Evolutionary conservation across 1,140 invertebrate genomes (phyloP), one percentile per base, ranked within the genome.

Genomic region (Cotesia glomerata): DNA sequence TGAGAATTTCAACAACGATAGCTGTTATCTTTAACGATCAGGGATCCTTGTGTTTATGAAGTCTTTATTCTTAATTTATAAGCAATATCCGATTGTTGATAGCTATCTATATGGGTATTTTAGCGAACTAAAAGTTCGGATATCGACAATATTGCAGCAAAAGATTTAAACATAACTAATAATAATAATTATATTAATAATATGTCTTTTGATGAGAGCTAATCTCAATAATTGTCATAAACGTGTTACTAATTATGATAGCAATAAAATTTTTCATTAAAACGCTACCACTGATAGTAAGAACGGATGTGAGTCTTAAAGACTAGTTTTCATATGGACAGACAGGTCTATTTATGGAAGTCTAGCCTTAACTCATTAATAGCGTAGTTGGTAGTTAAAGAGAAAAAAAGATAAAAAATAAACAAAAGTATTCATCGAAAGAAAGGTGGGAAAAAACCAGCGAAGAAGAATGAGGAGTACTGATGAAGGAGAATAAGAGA

Each of bases 341-440:
- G 61, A 14, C 45, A 61, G 13, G 16, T 62, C 63, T 69, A 72
- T 73, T 73, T 66, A 61, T 65, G 69, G 68, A 34, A 69, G 71
- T 75, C 69, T 72, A 61, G 74, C 56, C 64, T 69, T 34, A 71
- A 77, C 49, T 75, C 71, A 74, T 73, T 72, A 75, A 69, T 70
- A 71, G 61, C 67, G 65, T 51, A 63, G 11, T 64, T 67, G 52
- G 62, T 45, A 45, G 39, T 45, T 9, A 45, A 11, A 11, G 39
- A 45, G 39, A 45, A 45, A 45, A 45, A 45, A 45, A 45, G 7
- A 3, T 45, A 45, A 45, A 45, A 45, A 45, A 45, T 11, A 11
- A 45, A 7, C 7, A 11, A 45, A 11, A 45, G 39, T 11, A 45
- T 45, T 45, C 39, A 45, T 65, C 45, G 59, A 52, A 72, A 49